These are phyloP conservation scores for Ia io DNA, from an alignment of 2,113 vertebrate genomes.

Conservation along the genomic window DNA sequence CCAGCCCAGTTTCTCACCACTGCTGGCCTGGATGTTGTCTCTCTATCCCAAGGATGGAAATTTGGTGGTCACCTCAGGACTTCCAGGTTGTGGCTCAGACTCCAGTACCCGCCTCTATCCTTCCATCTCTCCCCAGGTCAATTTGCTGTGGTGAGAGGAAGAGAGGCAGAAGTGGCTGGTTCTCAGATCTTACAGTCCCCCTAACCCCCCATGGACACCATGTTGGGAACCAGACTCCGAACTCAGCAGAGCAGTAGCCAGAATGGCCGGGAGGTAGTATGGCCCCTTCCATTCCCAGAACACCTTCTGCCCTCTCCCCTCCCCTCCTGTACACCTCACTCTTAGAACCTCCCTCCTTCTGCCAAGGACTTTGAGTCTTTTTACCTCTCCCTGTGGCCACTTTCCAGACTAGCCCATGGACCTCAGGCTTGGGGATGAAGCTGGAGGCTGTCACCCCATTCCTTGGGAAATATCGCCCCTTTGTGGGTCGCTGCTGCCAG, in stretches of 20 bases:
- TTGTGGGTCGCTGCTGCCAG: constrained; percentile 81
- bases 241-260: constrained; percentile 36
- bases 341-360: not conserved
- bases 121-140: not conserved
- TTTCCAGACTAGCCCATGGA: constrained; percentile 62
- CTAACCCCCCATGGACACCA: not conserved
- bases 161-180: not conserved
- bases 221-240: constrained; percentile 26
- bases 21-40: not conserved
- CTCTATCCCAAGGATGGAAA: not conserved
- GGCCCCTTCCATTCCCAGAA: not conserved
- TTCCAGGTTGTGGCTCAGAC: not conserved
- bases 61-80: not conserved
- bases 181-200: not conserved
- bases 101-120: not conserved
- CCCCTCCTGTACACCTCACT: not conserved
- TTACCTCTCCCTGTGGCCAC: not conserved
- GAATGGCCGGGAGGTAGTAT: constrained; percentile 48
- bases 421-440: constrained; percentile 44
- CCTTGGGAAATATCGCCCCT: constrained; percentile 73
- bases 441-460: constrained; percentile 78
- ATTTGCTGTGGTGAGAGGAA: not conserved
- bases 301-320: not conserved
- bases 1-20: not conserved
- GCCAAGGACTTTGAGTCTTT: not conserved